These are phyloP conservation scores for Poeciliopsis presidionis DNA, from an alignment of 2,797 vertebrate genomes.

Conservation along the genomic window DNA sequence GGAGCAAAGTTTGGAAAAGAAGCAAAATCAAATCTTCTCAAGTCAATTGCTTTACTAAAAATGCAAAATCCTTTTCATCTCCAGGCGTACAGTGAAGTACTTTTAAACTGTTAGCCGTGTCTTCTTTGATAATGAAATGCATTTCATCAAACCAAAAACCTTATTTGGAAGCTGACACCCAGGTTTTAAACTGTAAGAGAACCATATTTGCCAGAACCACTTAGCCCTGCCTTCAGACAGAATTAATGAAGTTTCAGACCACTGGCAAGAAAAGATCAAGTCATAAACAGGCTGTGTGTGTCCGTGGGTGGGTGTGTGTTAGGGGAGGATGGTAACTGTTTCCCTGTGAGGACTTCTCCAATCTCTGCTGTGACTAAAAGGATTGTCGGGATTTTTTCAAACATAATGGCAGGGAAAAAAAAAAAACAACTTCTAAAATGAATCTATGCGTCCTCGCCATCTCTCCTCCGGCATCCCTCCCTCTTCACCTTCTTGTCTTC, in stretches of 20 bases:
- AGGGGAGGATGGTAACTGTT: conserved; percentile 33
- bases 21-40: conserved; percentile 58
- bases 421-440: conserved; percentile 72
- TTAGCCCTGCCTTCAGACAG: conserved; percentile 58
- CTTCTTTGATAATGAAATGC: conserved; percentile 37
- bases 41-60: conserved; percentile 47
- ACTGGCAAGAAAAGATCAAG: conserved; percentile 56
- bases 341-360: conserved; percentile 70
- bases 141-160: conserved; percentile 25
- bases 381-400: conserved; percentile 75
- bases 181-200: conserved; percentile 47
- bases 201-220: conserved; percentile 35
- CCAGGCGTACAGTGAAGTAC: conserved; percentile 1
- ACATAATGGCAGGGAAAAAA: conserved; percentile 68
- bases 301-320: conserved; percentile 7
- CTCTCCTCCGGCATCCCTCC: conserved; percentile 35
- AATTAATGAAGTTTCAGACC: conserved; percentile 65
- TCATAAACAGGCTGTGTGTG: conserved; percentile 39
- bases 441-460: conserved; percentile 35
- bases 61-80: conserved; percentile 40
- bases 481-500: conserved; percentile 23
- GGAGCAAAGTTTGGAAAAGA: conserved; percentile 48
- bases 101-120: conserved; percentile 25
- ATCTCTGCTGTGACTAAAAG: conserved; percentile 81
- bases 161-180: conserved; percentile 35